A percentile compares a stretch with the other conserved stretches of the same genome.
phyloP scores from a whole-genome alignment of 2,888 invertebrate species.

The Drosophila stalkeri region DNA sequence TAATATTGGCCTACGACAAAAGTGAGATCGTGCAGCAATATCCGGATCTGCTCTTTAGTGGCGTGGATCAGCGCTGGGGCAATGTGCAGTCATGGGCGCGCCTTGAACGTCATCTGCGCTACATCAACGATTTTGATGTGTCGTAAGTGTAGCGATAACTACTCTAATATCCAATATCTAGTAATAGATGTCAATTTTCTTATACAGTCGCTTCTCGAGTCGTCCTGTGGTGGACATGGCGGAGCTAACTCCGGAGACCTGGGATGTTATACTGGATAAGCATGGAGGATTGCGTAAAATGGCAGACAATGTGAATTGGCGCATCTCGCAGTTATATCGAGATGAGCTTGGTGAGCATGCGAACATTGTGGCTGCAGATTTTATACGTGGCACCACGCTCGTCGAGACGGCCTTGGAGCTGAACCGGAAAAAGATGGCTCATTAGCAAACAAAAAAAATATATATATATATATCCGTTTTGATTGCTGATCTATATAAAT shows the following conservation, averaged over 20 bases:
- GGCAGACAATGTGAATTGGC: slow-evolving; percentile 88
- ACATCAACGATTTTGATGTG: slow-evolving; percentile 76
- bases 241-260: slow-evolving; percentile 88
- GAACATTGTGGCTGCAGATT: slow-evolving; percentile 89
- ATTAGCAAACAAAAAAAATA: slow-evolving; percentile 6
- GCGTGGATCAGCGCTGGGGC: slow-evolving; percentile 89
- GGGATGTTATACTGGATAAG: slow-evolving; percentile 87
- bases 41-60: slow-evolving; percentile 86
- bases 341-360: slow-evolving; percentile 86
- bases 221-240: slow-evolving; percentile 88
- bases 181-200: background rate
- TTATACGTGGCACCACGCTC: slow-evolving; percentile 87
- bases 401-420: slow-evolving; percentile 85
- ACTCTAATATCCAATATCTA: background rate
- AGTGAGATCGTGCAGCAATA: slow-evolving; percentile 81
- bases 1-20: slow-evolving; percentile 87
- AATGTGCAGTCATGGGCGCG: slow-evolving; percentile 87
- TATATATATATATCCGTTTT: too few relatives aligned
- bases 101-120: slow-evolving; percentile 86
- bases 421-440: slow-evolving; percentile 76
- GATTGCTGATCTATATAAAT: too few relatives aligned
- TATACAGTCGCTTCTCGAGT: slow-evolving; percentile 76
- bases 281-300: slow-evolving; percentile 88
- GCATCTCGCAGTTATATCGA: slow-evolving; percentile 87
- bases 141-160: slow-evolving; percentile 72